Evolutionary conservation across 1,140 invertebrate genomes (phyloP).

Genomic region (Mya arenaria): DNA sequence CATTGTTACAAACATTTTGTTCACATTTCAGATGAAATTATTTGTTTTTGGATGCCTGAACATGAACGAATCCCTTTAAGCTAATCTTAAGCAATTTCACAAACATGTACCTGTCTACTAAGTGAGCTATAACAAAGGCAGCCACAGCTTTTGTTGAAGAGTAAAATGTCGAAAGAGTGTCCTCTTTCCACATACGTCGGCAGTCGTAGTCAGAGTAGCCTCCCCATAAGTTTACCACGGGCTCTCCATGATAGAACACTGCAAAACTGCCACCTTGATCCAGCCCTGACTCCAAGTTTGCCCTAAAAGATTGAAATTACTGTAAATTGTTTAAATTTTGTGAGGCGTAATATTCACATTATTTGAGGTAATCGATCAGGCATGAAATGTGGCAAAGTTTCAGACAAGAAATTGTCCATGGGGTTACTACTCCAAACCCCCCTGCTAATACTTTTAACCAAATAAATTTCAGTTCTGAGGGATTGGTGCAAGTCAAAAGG

Average conservation of each 20-base stretch:
- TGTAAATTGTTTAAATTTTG: neutral
- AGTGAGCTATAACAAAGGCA: conserved; percentile 78
- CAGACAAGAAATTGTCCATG: too few species aligned
- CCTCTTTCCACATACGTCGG: conserved; percentile 67
- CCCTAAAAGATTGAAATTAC: conserved; percentile 58
- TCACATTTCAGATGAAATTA: too few species aligned
- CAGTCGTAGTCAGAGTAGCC: conserved; percentile 77
- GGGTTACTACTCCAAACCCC: too few species aligned
- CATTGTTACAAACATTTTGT: too few species aligned
- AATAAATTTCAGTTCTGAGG: too few species aligned
- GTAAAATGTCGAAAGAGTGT: conserved; percentile 69
- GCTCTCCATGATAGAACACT: conserved; percentile 71
- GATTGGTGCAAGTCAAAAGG: too few species aligned
- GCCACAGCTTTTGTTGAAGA: conserved; percentile 77
- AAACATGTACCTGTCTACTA: conserved; percentile 81
- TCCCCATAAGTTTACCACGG: conserved; percentile 75
- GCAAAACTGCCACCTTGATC: conserved; percentile 78
- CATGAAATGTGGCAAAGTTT: too few species aligned
- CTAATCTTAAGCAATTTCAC: too few species aligned
- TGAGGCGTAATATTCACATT: neutral
- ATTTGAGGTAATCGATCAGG: too few species aligned
- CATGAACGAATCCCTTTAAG: too few species aligned
- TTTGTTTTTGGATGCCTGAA: too few species aligned
- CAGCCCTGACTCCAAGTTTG: conserved; percentile 63
- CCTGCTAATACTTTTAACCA: too few species aligned